Conservation (phyloP, 2,797 vertebrate species). For the Schizopygopsis malacanthus region DNA sequence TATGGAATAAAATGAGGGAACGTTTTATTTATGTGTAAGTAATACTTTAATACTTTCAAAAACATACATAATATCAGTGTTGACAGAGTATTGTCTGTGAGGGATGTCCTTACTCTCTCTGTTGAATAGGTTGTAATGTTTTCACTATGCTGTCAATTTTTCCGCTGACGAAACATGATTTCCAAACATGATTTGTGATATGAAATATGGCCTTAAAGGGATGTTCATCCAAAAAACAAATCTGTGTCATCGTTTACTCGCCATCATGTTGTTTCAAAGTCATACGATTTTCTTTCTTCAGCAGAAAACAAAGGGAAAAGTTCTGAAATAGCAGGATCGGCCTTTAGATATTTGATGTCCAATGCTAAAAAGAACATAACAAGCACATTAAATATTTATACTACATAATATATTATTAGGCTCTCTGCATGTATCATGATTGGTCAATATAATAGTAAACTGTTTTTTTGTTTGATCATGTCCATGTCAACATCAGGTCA, state of each 20-base stretch:
- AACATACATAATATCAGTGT: neutral
- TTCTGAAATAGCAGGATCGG: neutral
- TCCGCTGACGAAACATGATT: neutral
- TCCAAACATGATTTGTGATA: neutral
- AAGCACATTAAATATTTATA: neutral
- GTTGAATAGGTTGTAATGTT: neutral
- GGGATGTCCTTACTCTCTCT: neutral
- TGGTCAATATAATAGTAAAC: neutral
- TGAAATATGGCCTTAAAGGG: slow-evolving; percentile 1
- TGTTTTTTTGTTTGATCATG: neutral
- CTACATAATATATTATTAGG: neutral
- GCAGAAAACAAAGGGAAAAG: neutral
- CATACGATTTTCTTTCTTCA: neutral
- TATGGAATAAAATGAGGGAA: slow-evolving; percentile 71
- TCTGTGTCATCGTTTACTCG: neutral
- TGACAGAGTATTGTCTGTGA: neutral
- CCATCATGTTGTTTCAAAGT: neutral
- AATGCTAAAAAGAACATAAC: neutral
- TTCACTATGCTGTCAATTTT: neutral
- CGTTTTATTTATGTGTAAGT: slow-evolving; percentile 62
- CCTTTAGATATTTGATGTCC: neutral
- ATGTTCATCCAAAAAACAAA: neutral
- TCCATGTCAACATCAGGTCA: neutral
- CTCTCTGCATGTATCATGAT: neutral
- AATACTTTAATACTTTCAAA: slow-evolving; percentile 13